Base-by-base conservation (phyloP, 2,113 vertebrate species). In the Polypterus senegalus region DNA sequence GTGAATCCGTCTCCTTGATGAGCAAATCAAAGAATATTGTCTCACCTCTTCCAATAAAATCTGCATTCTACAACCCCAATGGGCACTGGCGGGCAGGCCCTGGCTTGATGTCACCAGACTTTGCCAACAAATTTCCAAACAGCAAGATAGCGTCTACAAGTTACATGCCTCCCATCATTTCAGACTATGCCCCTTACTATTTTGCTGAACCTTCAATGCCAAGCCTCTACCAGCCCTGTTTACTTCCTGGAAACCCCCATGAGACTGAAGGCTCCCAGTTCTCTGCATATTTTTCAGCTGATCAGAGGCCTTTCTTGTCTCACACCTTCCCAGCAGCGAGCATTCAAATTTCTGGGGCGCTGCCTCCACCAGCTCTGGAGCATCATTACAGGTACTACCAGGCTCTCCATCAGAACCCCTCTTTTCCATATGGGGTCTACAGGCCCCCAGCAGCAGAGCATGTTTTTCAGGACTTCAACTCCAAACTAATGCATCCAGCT, bases 381-480 rank as follows among this genome's bases (percentile, higher is more conserved):
- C 91, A 88, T 59, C 80, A 86, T 43, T 94, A 94, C 64, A 81
- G 88, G 75, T 75, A 92, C 48, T 75, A 89, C 64, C 90, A 86
- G 3, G 78, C 88, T 0, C 81, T 91, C n/a, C 88, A 88, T 52
- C 66, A 85, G 0, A 74, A 66, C 4, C 77, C 88, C 62, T 76
- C 86, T 0, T 67, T 92, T 61, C 86, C 86, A 3, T 93, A 89
- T 0, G 75, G 82, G 62, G 75, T 93, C 57, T 93, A 92, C 67
- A 84, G 89, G 57, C 81, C 88, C 61, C 76, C 84, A 2, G 83
- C 61, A 47, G 58, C 27, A 11, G 61, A 71, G 9, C 64, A 75
- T 61, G 61, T 77, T 46, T 49, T 80, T 7, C 67, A 75, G 11
- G 73, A 70, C 56, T 58, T 58, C 9, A 43, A 7, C 27, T 4